Percentiles rank a stretch among this genome's conserved stretches.
Conservation (phyloP, 2,113 vertebrate genomes). For the Marmota flaviventris region DNA sequence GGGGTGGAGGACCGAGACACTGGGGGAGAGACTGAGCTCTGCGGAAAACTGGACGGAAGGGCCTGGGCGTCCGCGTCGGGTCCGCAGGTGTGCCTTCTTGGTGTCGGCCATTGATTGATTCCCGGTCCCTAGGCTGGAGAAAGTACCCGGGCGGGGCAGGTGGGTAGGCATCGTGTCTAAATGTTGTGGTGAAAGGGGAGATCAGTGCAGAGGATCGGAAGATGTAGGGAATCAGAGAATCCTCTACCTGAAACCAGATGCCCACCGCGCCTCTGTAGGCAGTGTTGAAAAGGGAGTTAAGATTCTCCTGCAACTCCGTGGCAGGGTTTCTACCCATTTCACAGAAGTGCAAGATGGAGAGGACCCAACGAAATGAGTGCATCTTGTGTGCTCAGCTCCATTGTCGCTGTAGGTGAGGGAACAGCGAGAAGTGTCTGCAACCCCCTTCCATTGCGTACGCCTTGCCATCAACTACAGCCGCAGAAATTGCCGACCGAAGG, state of each 20-base stretch:
- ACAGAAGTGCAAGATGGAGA: not conserved
- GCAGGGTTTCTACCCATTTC: constrained; percentile 44
- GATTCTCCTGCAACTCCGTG: not conserved
- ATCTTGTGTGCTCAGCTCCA: not conserved
- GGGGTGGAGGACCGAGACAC: constrained; percentile 28
- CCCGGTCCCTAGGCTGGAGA: not conserved
- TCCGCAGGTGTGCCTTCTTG: constrained; percentile 19
- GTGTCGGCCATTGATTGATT: not conserved
- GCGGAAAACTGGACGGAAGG: not conserved
- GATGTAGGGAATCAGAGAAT: not conserved
- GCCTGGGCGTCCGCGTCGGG: not conserved
- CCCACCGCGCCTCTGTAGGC: not conserved
- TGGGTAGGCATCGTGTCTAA: not conserved
- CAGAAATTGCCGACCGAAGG: constrained; percentile 21
- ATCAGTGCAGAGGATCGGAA: not conserved
- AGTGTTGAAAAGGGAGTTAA: not conserved
- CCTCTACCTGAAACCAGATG: not conserved
- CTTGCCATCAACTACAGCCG: not conserved
- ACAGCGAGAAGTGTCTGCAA: not conserved
- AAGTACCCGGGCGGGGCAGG: not conserved
- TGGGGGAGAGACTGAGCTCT: not conserved
- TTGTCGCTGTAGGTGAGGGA: not conserved
- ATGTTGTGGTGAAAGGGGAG: too few species aligned
- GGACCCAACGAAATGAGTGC: not conserved
- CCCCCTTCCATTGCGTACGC: not conserved